Conservation (phyloP, 2,888 invertebrate genomes). For the Fragum sueziense region DNA sequence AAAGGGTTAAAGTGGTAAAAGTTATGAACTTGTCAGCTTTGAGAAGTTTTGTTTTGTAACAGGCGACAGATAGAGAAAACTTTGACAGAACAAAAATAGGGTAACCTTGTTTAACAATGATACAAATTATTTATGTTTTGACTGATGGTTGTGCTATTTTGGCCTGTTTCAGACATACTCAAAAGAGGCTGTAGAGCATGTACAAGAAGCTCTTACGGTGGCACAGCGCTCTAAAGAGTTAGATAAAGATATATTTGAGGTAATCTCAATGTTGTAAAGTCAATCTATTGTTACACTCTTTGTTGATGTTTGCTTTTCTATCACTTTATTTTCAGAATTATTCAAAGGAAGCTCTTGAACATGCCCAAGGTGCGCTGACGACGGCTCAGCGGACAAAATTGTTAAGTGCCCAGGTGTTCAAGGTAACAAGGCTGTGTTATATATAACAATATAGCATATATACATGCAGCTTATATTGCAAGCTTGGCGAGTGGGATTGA, state of each 20-base stretch:
- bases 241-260: conserved; percentile 98
- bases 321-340: conserved; percentile 90
- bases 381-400: conserved; percentile 85
- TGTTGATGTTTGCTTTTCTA: conserved; percentile 14
- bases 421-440: conserved; percentile 46
- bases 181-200: conserved; percentile 97
- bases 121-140: no score
- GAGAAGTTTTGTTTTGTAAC: no score
- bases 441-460: background rate
- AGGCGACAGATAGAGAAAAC: no score
- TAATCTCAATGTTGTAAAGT: conserved; percentile 80
- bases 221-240: conserved; percentile 85
- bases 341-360: conserved; percentile 97
- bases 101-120: no score
- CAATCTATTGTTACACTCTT: background rate
- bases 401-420: conserved; percentile 96
- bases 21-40: no score
- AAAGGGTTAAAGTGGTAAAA: no score
- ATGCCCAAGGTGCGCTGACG: conserved; percentile 98
- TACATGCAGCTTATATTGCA: background rate
- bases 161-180: conserved; percentile 94
- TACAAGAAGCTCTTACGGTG: conserved; percentile 98
- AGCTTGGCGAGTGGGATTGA: background rate
- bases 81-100: no score
- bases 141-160: no score